Base-by-base conservation (phyloP, 2,113 vertebrate species). In the Alaudala cheleensis region DNA sequence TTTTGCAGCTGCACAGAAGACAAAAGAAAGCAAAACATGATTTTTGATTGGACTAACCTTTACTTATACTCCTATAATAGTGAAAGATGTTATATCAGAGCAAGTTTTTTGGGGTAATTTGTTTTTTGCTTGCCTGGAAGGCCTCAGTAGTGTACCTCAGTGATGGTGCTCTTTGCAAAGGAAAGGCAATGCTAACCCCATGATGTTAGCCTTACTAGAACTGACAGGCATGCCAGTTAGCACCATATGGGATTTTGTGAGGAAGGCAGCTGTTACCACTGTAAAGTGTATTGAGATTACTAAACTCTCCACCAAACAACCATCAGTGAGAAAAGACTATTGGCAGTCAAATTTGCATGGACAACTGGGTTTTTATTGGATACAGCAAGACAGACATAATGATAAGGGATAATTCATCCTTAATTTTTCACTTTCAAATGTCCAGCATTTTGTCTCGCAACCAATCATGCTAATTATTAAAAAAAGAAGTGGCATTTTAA, bases 261-360 rank as follows among this genome's bases (percentile, higher is more conserved):
- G 69, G 40, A 93, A 92, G 86, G 57, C 86, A 94, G 76, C 88
- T 93, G 77, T 92, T 96, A 79, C 64, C 76, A 60, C 83, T 84
- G 51, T 44, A 57, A 95, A 86, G 26, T 64, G 58, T 21, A 74
- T 7, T 86, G 56, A 93, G 69, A 84, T 81, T 49, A 60, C 60
- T 88, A 84, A 89, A 91, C 65, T 94, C 65, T 70, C 24, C 65
- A 51, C 53, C 10, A 71, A 88, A 88, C 28, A 86, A 86, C 57
- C 53, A 54, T 86, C 56, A 89, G 44, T 57, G 70, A 61, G 11
- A 74, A 91, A 89, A 93, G 81, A 79, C 33, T 78, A 28, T 40
- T 71, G 80, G 65, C 70, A 95, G 61, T 78, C 73, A 92, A 79
- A 67, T 50, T 91, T 6, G 22, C 87, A 12, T 76, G 89, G 81